Evolutionary conservation across 2,113 vertebrate genomes (phyloP).

Genomic region (Aramus guarauna): DNA sequence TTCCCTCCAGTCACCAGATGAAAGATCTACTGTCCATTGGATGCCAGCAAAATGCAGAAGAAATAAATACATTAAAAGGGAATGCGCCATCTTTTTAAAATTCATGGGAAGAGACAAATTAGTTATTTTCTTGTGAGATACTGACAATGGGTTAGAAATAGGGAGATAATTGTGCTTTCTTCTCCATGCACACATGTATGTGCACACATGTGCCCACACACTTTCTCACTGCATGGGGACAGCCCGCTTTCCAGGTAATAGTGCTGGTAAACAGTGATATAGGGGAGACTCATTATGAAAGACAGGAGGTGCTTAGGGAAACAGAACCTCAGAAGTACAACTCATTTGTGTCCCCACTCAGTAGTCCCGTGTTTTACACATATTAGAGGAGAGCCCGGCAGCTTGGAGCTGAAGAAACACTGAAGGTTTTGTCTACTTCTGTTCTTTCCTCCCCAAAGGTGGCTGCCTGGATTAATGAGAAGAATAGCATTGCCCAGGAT

Average conservation of each 20-base stretch:
- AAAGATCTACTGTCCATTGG: not conserved
- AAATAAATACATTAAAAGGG: not conserved
- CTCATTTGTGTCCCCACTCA: not conserved
- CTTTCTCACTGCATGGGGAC: not conserved
- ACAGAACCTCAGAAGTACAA: not conserved
- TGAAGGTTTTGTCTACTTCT: not conserved
- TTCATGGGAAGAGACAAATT: not conserved
- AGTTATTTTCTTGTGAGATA: not conserved
- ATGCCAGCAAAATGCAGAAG: not conserved
- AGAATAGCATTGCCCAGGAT: conserved; percentile 81
- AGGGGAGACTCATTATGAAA: not conserved
- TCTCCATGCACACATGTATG: not conserved
- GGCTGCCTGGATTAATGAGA: conserved; percentile 85
- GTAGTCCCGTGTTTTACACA: not conserved
- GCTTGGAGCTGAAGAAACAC: not conserved
- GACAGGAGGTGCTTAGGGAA: not conserved
- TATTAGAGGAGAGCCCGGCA: not conserved
- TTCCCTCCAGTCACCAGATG: not conserved
- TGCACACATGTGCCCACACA: not conserved
- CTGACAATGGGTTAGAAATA: not conserved
- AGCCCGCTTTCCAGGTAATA: not conserved
- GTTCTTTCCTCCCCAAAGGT: conserved; percentile 65
- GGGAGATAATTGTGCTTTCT: not conserved
- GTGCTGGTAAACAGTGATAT: not conserved
- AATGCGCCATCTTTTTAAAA: not conserved